Evolutionary conservation across 2,113 vertebrate genomes (phyloP).

Genomic region (Sander lucioperca): DNA sequence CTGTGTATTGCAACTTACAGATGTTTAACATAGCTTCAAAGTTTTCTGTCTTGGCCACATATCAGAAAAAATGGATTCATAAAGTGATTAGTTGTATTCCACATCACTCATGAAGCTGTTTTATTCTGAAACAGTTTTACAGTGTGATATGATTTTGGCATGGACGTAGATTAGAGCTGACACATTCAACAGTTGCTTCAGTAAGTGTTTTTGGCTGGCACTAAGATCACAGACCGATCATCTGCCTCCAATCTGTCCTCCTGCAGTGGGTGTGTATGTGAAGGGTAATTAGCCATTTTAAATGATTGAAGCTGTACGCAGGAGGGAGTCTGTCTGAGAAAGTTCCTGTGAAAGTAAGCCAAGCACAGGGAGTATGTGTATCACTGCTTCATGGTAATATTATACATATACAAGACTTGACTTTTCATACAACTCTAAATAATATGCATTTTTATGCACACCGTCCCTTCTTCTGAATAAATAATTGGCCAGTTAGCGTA

Average conservation of each 20-base stretch:
- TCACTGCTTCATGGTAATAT: conserved; percentile 4
- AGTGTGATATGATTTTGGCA: conserved; percentile 31
- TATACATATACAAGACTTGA: background rate
- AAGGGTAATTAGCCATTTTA: conserved; percentile 66
- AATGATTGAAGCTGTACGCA: conserved; percentile 47
- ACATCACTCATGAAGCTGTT: background rate
- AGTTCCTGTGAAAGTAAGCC: conserved; percentile 35
- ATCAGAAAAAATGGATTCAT: conserved; percentile 19
- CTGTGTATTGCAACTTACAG: conserved; percentile 8
- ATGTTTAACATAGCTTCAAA: conserved; percentile 20
- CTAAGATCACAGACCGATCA: conserved; percentile 59
- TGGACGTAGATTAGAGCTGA: conserved; percentile 25
- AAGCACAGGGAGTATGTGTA: background rate
- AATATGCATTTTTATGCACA: background rate
- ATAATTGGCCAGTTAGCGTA: background rate
- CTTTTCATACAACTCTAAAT: background rate
- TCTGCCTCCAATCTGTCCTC: conserved; percentile 71
- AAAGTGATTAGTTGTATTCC: conserved; percentile 13
- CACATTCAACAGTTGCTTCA: conserved; percentile 36
- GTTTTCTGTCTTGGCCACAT: background rate
- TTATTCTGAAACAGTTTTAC: conserved; percentile 14
- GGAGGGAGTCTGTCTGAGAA: conserved; percentile 27
- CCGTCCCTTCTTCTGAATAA: background rate
- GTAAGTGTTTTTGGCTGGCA: conserved; percentile 54
- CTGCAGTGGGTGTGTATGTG: conserved; percentile 25